phyloP scores from a whole-genome alignment of 2,888 invertebrate species.

The Melanargia galathea region DNA sequence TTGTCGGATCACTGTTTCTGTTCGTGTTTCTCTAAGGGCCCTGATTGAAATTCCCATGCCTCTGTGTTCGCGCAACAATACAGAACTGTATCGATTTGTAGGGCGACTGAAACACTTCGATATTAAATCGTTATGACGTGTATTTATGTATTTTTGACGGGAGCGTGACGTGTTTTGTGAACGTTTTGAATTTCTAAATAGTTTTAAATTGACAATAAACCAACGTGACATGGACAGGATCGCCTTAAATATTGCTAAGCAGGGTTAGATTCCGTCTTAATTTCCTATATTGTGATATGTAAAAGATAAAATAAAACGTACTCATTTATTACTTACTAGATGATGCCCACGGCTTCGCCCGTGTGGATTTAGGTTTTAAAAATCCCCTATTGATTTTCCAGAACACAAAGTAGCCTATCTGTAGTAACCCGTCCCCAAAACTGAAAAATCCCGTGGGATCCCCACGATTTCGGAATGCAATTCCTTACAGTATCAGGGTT shows the following conservation, averaged over 20 bases:
- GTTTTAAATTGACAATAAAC: constrained; percentile 37
- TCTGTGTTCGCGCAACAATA: constrained; percentile 55
- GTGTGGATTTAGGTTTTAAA: too few relatives aligned
- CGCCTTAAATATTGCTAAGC: background rate
- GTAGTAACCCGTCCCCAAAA: too few relatives aligned
- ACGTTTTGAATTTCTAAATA: constrained; percentile 53
- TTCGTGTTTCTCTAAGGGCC: constrained; percentile 48
- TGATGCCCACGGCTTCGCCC: too few relatives aligned
- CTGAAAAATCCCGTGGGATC: too few relatives aligned
- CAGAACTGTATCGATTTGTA: constrained; percentile 65
- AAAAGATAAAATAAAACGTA: too few relatives aligned
- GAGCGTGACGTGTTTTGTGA: constrained; percentile 65
- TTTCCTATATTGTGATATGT: background rate
- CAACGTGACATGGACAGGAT: background rate
- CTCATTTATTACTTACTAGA: too few relatives aligned
- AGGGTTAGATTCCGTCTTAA: background rate
- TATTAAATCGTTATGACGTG: constrained; percentile 72
- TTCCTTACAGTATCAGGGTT: too few relatives aligned
- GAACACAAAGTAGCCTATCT: too few relatives aligned
- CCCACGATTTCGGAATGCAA: too few relatives aligned
- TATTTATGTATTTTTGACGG: constrained; percentile 69
- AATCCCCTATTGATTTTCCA: too few relatives aligned
- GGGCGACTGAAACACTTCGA: constrained; percentile 62
- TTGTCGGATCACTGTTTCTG: constrained; percentile 48
- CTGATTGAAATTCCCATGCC: constrained; percentile 77